Percentiles rank a stretch among this genome's conserved stretches.
Evolutionary conservation across 92 coral and sea anemone species (phyloP).

Genomic region (Porites rus): DNA sequence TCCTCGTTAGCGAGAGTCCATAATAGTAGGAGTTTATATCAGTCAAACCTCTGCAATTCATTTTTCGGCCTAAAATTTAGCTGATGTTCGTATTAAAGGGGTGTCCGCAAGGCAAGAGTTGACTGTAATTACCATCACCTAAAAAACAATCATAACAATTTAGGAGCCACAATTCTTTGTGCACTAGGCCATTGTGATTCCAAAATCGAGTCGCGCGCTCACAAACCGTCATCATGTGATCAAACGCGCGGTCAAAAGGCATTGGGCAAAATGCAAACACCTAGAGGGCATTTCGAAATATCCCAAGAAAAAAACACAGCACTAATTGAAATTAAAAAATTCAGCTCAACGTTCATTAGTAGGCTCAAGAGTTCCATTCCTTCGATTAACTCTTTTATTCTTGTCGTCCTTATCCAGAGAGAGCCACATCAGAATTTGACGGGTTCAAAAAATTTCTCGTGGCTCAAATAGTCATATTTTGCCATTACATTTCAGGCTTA

Average conservation of each 20-base stretch:
- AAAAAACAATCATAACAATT: conserved; percentile 23
- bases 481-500: no score
- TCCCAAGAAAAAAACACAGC: not conserved
- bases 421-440: no score
- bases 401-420: no score
- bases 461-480: no score
- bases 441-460: no score
- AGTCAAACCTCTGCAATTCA: no score
- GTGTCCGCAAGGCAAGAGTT: not conserved
- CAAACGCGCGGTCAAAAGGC: not conserved
- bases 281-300: not conserved
- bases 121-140: conserved; percentile 21
- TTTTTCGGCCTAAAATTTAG: no score
- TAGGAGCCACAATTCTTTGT: not conserved
- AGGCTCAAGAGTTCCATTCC: not conserved
- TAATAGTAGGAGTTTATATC: no score
- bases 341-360: not conserved
- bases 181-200: not conserved
- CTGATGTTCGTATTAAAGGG: no score
- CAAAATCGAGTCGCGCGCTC: not conserved
- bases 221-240: not conserved
- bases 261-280: no score
- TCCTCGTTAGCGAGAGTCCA: no score
- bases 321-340: not conserved
- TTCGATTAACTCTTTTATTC: not conserved